phyloP scores from a whole-genome alignment of 1,140 invertebrate species.

The Nebria ingens region DNA sequence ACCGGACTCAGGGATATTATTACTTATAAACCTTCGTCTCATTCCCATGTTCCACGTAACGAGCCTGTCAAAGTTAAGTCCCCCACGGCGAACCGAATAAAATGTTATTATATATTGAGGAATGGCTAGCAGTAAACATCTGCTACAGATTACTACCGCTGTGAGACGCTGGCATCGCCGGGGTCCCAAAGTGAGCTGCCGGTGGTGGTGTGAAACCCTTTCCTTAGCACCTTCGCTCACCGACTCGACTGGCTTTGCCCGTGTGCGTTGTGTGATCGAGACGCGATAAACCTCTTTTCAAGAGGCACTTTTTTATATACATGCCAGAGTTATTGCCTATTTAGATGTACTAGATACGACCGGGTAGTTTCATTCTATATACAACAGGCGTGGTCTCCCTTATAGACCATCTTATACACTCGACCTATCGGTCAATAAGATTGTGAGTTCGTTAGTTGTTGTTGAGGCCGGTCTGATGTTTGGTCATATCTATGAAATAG shows the following conservation, averaged over 20 bases:
- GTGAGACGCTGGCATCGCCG: neutral
- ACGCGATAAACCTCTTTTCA: slow-evolving; percentile 5
- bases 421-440: neutral
- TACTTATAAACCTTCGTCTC: neutral
- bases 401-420: neutral
- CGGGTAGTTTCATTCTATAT: neutral
- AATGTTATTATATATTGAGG: slow-evolving; percentile 9
- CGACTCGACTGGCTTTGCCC: neutral
- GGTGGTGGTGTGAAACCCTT: neutral
- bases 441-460: neutral
- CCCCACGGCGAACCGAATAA: slow-evolving; percentile 6
- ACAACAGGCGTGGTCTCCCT: neutral
- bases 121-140: slow-evolving; percentile 1
- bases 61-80: slow-evolving; percentile 8
- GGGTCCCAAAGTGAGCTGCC: neutral
- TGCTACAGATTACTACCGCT: slow-evolving; percentile 9
- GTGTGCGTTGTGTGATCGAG: neutral
- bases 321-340: slow-evolving; percentile 3
- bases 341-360: slow-evolving; percentile 9
- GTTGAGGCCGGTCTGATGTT: neutral
- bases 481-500: no score
- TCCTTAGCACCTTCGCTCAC: no score
- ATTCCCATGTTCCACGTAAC: neutral
- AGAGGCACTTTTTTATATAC: slow-evolving; percentile 7
- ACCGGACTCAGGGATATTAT: neutral